phyloP scores from a whole-genome alignment of 2,797 vertebrate species.

The Prionace glauca region DNA sequence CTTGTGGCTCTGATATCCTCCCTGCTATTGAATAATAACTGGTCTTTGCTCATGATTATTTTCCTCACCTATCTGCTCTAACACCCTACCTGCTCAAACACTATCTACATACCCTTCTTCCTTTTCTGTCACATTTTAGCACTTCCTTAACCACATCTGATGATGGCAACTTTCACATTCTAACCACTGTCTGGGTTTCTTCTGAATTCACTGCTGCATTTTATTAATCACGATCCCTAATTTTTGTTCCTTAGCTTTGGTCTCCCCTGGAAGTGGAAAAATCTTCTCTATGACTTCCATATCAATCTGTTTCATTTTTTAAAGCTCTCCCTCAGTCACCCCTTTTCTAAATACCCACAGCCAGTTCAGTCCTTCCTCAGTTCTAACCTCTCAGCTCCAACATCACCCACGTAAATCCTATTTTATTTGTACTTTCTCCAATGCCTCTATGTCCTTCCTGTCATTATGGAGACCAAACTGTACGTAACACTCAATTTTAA shows the following conservation, averaged over 20 bases:
- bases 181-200: neutral
- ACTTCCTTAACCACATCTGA: too few relatives aligned
- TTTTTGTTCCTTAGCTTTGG: neutral
- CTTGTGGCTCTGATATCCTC: neutral
- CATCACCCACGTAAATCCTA: neutral
- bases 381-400: neutral
- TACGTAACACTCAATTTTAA: too few relatives aligned
- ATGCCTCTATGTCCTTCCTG: neutral
- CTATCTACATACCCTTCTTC: neutral
- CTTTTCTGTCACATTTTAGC: too few relatives aligned
- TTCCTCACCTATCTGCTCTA: too few relatives aligned
- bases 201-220: neutral
- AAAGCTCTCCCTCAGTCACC: too few relatives aligned
- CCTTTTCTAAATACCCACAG: neutral
- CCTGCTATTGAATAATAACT: neutral
- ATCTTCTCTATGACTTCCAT: too few relatives aligned
- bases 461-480: neutral
- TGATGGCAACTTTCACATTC: too few relatives aligned
- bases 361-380: too few relatives aligned
- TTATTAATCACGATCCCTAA: neutral
- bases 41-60: too few relatives aligned
- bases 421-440: neutral
- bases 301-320: neutral
- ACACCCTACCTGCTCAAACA: neutral
- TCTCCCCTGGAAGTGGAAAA: too few relatives aligned